Conservation (phyloP, 2,888 invertebrate genomes). For the Tenthredo amoena region DNA sequence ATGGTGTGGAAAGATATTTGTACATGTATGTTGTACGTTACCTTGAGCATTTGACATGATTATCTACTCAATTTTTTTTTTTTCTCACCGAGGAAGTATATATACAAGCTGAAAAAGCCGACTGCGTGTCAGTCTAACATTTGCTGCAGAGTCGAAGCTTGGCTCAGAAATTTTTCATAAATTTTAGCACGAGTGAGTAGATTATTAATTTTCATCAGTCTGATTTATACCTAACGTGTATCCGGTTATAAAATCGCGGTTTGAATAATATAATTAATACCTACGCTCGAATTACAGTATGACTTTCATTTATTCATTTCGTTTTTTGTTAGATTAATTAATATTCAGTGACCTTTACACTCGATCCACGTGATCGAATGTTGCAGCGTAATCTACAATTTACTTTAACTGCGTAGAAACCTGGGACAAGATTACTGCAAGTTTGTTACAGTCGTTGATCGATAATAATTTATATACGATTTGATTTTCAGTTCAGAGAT, state of each 20-base stretch:
- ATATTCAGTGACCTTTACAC: not conserved
- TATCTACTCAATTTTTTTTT: constrained; percentile 27
- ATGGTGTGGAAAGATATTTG: not conserved
- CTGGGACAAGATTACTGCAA: not conserved
- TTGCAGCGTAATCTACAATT: not conserved
- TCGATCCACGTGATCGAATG: not conserved
- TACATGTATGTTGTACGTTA: not conserved
- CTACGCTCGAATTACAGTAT: not conserved
- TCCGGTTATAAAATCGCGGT: not conserved
- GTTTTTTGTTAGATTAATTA: not conserved
- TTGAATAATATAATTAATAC: not conserved
- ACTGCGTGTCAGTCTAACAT: constrained; percentile 9
- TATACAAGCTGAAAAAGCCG: constrained; percentile 18
- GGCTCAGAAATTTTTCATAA: not conserved
- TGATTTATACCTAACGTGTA: not conserved
- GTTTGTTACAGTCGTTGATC: not conserved
- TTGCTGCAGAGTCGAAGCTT: not conserved
- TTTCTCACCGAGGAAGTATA: constrained; percentile 20
- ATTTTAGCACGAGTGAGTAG: not conserved
- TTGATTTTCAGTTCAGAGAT: constrained; percentile 53
- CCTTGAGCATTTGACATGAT: constrained; percentile 28
- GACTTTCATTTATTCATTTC: not conserved
- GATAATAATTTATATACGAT: not conserved
- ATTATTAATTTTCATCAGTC: not conserved
- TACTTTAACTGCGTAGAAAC: not conserved